Conservation (phyloP, 1,140 invertebrate genomes). For the Drosophila saltans region DNA sequence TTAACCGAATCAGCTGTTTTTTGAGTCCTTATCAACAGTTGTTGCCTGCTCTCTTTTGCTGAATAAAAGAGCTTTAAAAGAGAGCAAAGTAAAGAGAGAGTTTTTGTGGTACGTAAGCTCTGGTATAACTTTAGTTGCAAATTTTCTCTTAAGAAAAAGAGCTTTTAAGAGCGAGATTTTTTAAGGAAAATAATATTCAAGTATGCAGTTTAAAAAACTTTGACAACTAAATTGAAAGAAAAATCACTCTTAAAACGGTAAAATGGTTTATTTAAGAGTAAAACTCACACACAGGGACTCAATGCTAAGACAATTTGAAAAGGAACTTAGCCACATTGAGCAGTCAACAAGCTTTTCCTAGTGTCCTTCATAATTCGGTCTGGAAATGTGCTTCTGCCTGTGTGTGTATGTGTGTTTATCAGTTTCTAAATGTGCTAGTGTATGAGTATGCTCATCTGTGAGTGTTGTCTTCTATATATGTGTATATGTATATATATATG, state of each 20-base stretch:
- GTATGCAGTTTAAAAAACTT: not conserved
- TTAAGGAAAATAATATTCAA: not conserved
- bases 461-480: not conserved
- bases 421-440: conserved; percentile 38
- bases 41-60: conserved; percentile 25
- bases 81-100: not conserved
- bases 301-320: conserved; percentile 27
- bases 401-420: conserved; percentile 4
- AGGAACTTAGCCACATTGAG: conserved; percentile 70
- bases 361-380: conserved; percentile 60
- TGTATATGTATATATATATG: too few relatives aligned
- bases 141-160: conserved; percentile 9
- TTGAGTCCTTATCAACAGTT: conserved; percentile 47
- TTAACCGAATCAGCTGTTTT: conserved; percentile 35
- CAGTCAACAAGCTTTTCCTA: conserved; percentile 70
- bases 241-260: conserved; percentile 50
- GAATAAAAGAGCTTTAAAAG: conserved; percentile 23
- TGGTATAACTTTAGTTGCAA: too few relatives aligned
- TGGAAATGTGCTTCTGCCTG: conserved; percentile 11
- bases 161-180: conserved; percentile 39
- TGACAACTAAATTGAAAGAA: conserved; percentile 37
- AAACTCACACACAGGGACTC: not conserved
- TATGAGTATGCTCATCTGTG: conserved; percentile 19
- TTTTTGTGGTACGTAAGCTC: conserved; percentile 31
- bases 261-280: conserved; percentile 41